A percentile compares a stretch with the other conserved stretches of the same genome.
Conservation (phyloP, 2,113 vertebrate species). For the Burhinus bistriatus region DNA sequence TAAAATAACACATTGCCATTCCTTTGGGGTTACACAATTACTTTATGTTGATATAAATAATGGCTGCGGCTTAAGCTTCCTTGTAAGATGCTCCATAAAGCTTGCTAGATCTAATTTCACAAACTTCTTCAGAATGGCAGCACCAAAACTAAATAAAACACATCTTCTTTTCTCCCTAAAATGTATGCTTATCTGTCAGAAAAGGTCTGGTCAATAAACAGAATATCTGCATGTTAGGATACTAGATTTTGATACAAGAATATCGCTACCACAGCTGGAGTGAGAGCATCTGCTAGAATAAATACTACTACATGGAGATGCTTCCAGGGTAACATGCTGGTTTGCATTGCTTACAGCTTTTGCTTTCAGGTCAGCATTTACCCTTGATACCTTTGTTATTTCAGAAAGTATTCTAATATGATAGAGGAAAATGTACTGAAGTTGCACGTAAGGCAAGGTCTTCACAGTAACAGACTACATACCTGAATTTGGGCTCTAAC, state of each 20-base stretch:
- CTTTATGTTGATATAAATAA: conserved; percentile 28
- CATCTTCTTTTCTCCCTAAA: not conserved
- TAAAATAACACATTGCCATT: conserved; percentile 42
- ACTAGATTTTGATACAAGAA: not conserved
- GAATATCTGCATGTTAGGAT: not conserved
- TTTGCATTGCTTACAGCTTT: not conserved
- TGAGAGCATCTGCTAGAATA: not conserved
- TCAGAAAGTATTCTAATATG: not conserved
- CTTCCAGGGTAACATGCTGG: not conserved
- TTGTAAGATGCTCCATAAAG: not conserved
- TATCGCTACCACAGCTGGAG: not conserved
- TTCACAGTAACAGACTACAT: not conserved
- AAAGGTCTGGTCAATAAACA: not conserved
- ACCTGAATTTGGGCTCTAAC: not conserved
- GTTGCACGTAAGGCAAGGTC: not conserved
- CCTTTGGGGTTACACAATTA: conserved; percentile 12
- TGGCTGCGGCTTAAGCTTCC: not conserved
- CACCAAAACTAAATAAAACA: not conserved
- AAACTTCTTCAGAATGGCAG: not conserved
- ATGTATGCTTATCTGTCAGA: not conserved
- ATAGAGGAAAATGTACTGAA: not conserved
- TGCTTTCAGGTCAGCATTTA: not conserved
- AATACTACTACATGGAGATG: not conserved
- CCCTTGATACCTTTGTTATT: not conserved
- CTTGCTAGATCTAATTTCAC: not conserved